Conservation (phyloP, 2,113 vertebrate species). For the Oncorhynchus masou region DNA sequence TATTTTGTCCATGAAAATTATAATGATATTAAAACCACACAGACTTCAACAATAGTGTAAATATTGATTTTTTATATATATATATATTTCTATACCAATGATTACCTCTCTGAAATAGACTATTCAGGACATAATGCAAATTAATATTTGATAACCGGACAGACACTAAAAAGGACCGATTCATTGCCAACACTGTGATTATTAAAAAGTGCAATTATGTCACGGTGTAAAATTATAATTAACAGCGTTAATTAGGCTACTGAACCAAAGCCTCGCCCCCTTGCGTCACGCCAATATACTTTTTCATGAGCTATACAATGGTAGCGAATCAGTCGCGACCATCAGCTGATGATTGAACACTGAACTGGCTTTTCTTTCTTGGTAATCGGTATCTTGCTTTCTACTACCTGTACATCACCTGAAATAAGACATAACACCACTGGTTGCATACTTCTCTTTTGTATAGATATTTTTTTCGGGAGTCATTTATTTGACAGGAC, state of each 20-base stretch:
- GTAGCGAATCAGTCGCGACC: background rate
- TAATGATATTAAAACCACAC: background rate
- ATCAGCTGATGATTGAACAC: background rate
- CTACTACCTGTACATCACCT: background rate
- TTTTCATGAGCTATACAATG: constrained; percentile 11
- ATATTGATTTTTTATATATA: background rate
- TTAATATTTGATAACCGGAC: background rate
- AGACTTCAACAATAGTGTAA: background rate
- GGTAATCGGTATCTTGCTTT: background rate
- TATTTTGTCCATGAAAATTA: background rate
- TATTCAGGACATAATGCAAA: background rate
- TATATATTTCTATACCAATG: background rate
- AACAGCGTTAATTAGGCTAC: background rate
- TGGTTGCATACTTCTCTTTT: background rate
- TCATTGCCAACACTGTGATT: background rate
- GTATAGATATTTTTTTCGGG: background rate
- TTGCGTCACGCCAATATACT: constrained; percentile 9
- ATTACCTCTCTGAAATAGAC: background rate
- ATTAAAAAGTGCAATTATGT: background rate
- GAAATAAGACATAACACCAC: background rate
- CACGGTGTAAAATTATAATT: constrained; percentile 1
- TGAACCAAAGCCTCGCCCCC: constrained; percentile 11
- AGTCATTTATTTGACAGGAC: background rate
- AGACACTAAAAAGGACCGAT: too few species aligned
- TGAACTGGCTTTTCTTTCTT: background rate